Conservation (phyloP, 2,113 vertebrate species). For the Vidua chalybeata region DNA sequence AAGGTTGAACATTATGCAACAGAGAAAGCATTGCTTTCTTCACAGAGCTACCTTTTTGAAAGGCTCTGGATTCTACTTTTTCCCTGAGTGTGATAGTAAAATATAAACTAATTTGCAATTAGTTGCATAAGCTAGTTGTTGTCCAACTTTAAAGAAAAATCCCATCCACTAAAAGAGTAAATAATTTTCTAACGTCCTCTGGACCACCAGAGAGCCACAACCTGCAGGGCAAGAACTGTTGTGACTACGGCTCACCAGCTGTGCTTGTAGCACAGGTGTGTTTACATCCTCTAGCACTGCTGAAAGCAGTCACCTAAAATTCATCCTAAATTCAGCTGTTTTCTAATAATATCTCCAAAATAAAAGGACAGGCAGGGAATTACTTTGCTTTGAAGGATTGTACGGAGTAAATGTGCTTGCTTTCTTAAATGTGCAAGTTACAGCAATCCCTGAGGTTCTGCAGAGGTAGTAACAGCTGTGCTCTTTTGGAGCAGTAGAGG, state of each 20-base stretch:
- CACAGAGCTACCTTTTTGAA: not conserved
- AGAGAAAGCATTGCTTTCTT: not conserved
- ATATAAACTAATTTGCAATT: not conserved
- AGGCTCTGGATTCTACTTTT: not conserved
- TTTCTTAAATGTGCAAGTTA: not conserved
- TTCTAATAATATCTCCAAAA: not conserved
- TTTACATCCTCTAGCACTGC: not conserved
- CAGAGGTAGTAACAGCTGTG: not conserved
- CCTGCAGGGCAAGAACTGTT: not conserved
- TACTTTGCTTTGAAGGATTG: not conserved
- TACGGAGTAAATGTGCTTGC: not conserved
- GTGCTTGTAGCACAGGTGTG: not conserved
- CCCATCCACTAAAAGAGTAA: not conserved
- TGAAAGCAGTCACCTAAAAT: not conserved
- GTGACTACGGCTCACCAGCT: not conserved
- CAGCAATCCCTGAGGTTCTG: not conserved
- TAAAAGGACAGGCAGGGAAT: not conserved
- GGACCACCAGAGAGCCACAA: not conserved
- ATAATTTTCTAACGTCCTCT: not conserved
- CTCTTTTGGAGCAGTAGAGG: not conserved
- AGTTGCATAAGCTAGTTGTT: not conserved
- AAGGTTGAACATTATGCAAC: not conserved
- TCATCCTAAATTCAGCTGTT: not conserved
- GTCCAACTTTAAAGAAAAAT: not conserved
- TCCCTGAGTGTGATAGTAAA: not conserved